Conservation (phyloP, 2,113 vertebrate species). For the Peromyscus maniculatus region DNA sequence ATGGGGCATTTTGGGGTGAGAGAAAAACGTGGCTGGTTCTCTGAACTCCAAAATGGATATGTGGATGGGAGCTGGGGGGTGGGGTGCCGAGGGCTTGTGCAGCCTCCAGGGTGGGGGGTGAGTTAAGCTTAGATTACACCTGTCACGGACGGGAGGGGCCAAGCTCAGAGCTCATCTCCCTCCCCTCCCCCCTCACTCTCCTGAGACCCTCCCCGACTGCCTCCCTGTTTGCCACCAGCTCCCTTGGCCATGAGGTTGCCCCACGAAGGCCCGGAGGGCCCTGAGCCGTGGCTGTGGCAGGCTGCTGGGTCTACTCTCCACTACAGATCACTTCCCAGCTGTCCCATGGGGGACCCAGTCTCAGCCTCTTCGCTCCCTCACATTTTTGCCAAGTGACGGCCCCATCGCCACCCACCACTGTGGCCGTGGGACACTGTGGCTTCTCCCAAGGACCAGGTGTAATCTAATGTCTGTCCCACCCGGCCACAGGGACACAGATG, state of each 20-base stretch:
- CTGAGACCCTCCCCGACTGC: background rate
- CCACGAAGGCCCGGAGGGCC: slow-evolving; percentile 16
- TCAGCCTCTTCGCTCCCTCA: background rate
- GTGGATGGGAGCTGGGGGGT: slow-evolving; percentile 79
- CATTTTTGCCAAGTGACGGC: background rate
- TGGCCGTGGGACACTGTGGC: background rate
- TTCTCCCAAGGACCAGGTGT: slow-evolving; percentile 87
- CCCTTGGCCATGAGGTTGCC: background rate
- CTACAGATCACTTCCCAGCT: background rate
- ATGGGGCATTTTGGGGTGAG: slow-evolving; percentile 96
- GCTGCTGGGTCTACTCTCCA: background rate
- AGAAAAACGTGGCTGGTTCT: slow-evolving; percentile 85
- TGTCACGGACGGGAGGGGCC: slow-evolving; percentile 78
- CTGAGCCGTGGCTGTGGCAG: background rate
- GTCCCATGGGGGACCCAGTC: background rate
- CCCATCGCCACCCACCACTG: background rate
- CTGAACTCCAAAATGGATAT: slow-evolving; percentile 95
- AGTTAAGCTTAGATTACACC: slow-evolving; percentile 99
- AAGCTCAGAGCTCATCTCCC: background rate
- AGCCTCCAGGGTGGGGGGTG: slow-evolving; percentile 92
- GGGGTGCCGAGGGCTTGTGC: slow-evolving; percentile 91
- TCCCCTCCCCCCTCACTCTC: background rate
- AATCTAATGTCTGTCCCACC: slow-evolving; percentile 86
- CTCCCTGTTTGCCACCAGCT: slow-evolving; percentile 27
- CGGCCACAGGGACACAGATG: slow-evolving; percentile 86